Base-by-base conservation (phyloP, 2,797 vertebrate species). In the Scolopax bukidnonensis region DNA sequence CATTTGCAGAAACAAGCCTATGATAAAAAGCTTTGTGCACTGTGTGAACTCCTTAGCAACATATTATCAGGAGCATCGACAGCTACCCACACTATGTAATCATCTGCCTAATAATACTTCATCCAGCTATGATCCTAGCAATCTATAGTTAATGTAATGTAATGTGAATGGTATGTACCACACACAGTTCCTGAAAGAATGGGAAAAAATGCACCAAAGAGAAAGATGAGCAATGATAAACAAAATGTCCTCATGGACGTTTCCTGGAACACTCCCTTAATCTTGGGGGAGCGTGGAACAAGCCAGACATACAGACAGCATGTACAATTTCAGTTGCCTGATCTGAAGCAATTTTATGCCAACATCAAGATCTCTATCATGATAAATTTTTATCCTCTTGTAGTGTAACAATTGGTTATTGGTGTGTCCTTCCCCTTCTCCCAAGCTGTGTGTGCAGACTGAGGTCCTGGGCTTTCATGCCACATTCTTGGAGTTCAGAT, bases 211-310 rank as follows among this genome's bases (percentile, higher is more conserved):
- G 32, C 11, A 67, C 48, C 41, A 47, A 41, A 75, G 70, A 78
- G 53, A 69, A 95, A 82, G 54, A 94, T 50, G 80, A 92, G 51
- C 63, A 75, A 71, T 21, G 76, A 47, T 28, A 74, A 93, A 87
- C 19, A 78, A 78, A 94, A 91, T 11, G 16, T 86, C 33, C 16
- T 63, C 38, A 38, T 10, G 41, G 48, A 64, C 40, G 27, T 92
- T 90, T 84, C 53, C 67, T 90, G n/a, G 40, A 85, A 94, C 24
- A 30, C 4, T 70, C 32, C 33, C 23, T 89, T 87, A 10, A 3
- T 50, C 43, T 51, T 76, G 0, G 27, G 36, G 43, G n/a, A 60
- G 20, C 70, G 40, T 33, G 54, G 67, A 93, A 50, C 15, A 79
- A 90, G 25, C 41, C 48, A 87, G 50, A 68, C 5, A 5, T 16